These are phyloP conservation scores for Hafferia zeledoni DNA, from an alignment of 2,797 vertebrate species.

Conservation along the genomic window DNA sequence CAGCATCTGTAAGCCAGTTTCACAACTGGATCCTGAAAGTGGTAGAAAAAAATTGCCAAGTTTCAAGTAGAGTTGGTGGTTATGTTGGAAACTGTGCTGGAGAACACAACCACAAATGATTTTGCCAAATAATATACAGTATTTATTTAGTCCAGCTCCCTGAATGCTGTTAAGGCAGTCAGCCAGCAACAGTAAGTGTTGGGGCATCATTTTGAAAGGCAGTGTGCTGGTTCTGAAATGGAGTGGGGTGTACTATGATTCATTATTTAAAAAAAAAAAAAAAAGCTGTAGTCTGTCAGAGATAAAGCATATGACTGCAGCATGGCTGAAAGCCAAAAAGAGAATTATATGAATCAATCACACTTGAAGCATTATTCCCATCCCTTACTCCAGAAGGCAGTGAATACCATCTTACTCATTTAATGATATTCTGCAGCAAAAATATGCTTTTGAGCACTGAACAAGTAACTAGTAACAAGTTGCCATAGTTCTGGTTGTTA, in stretches of 20 bases:
- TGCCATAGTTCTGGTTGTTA: not conserved
- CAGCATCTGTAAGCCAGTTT: conserved; percentile 50
- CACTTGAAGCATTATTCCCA: conserved; percentile 37
- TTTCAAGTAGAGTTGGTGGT: conserved; percentile 68
- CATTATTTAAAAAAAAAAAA: conserved; percentile 31
- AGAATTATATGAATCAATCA: conserved; percentile 46
- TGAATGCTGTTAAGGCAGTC: conserved; percentile 65
- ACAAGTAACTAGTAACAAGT: conserved; percentile 23
- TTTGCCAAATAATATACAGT: conserved; percentile 74
- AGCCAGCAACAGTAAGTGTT: conserved; percentile 69
- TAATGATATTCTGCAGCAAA: conserved; percentile 16
- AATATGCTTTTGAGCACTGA: conserved; percentile 23
- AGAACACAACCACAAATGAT: conserved; percentile 73
- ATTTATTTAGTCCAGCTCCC: conserved; percentile 73
- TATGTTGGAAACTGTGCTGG: conserved; percentile 73
- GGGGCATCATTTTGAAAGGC: conserved; percentile 69
- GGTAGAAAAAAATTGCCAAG: conserved; percentile 62
- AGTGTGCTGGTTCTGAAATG: conserved; percentile 54
- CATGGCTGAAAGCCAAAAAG: conserved; percentile 36
- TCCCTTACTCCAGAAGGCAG: conserved; percentile 7
- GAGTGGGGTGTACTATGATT: conserved; percentile 67
- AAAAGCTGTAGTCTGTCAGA: conserved; percentile 47
- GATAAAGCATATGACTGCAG: conserved; percentile 55
- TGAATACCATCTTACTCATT: conserved; percentile 59
- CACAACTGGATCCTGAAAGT: conserved; percentile 55